Base-by-base conservation (phyloP, 2,113 vertebrate species). In the Heterotilapia buettikoferi region DNA sequence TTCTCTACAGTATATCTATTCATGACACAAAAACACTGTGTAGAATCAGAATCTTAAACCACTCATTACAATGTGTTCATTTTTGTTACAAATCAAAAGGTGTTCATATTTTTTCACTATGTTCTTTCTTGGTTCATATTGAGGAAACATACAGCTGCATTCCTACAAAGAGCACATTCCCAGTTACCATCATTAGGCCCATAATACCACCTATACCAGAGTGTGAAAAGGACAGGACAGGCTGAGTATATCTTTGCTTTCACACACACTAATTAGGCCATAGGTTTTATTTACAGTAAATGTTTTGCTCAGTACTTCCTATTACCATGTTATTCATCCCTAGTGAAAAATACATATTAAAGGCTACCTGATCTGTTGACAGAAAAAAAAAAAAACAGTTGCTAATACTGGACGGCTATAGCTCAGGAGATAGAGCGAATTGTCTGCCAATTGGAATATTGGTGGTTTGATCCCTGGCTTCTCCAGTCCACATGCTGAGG, bases 321-420 rank as follows among this genome's bases (percentile, higher is more conserved):
- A 13, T 66, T 38, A 66, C 13, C 38, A 24, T 71, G 38, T 43
- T 24, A 24, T 43, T 71, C 38, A 68, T 68, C 61, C 61, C 33
- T 45, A 16, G n/a, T 9, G 38, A 71, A 16, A 21, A 71, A 71
- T 71, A 24, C n/a, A 71, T 21, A 14, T 9, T 71, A 71, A 40
- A 40, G n/a, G 12, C 7, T 6, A 40, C 63, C 36, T 40, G 63
- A 71, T 40, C 12, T 40, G 19, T 71, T 71, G 63, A 40, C 36
- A 71, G 7, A 40, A 68, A 40, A 68, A 33, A 14, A n/a, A n/a
- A 33, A 21, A 4, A 1, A 0, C n/a, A 40, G 36, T 3, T 21
- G 63, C 3, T 68, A 40, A 14, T 68, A 24, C 36, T 68, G 2
- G 63, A 8, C 5, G 3, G 63, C 63, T 40, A 11, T 24, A 24